These are phyloP conservation scores for Eretmochelys imbricata DNA, from an alignment of 2,113 vertebrate species.

Conservation along the genomic window DNA sequence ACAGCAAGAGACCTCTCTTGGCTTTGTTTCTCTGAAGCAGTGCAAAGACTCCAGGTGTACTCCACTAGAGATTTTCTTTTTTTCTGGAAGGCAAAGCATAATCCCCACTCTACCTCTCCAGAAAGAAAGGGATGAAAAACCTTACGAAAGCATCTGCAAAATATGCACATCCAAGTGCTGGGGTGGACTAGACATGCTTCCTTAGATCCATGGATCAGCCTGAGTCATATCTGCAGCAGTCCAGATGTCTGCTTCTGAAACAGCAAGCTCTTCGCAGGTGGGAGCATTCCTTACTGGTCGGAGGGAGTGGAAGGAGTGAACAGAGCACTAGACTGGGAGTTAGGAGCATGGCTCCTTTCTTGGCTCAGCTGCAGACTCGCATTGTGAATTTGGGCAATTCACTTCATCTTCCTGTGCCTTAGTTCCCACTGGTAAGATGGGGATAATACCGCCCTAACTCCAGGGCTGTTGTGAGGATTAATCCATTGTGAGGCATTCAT, in stretches of 20 bases:
- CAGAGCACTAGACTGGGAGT: background rate
- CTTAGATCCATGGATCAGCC: rapidly evolving
- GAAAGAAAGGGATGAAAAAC: background rate
- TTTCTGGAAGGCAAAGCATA: background rate
- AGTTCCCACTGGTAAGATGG: background rate
- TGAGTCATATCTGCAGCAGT: background rate
- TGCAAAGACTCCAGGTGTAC: background rate
- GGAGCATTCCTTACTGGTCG: background rate
- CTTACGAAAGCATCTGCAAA: background rate
- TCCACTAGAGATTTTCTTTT: background rate
- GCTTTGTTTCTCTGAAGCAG: background rate
- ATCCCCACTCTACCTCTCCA: background rate
- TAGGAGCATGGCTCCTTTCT: rapidly evolving
- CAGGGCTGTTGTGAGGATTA: rapidly evolving
- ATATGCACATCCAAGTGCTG: background rate
- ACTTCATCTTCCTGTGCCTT: background rate
- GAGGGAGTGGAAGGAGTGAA: background rate
- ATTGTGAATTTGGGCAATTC: background rate
- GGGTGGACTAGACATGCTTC: background rate
- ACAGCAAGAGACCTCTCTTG: background rate
- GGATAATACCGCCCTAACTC: rapidly evolving
- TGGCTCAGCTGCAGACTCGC: background rate
- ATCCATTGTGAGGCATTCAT: rapidly evolving
- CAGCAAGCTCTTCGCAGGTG: background rate
- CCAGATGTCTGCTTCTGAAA: background rate